These are phyloP conservation scores for Nephrotoma flavescens DNA, from an alignment of 2,888 invertebrate genomes.

Conservation along the genomic window DNA sequence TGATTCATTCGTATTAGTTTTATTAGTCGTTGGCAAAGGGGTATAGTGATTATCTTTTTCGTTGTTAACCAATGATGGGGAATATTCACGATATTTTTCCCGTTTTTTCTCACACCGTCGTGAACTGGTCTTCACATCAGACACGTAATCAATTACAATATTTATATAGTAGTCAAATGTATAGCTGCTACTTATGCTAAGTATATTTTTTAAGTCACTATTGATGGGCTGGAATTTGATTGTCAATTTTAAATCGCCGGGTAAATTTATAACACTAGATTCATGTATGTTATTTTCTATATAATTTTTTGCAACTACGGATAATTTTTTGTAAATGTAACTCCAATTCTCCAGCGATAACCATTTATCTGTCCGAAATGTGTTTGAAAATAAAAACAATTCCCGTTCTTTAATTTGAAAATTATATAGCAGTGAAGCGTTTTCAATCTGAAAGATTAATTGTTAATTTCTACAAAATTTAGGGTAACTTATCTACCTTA, in stretches of 20 bases:
- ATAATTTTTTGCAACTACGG: not conserved
- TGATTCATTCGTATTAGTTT: not conserved
- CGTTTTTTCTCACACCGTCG: not conserved
- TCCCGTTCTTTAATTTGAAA: not conserved
- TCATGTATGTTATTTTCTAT: not conserved
- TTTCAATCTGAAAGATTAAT: not conserved
- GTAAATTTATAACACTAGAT: not conserved
- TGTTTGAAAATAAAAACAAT: not conserved
- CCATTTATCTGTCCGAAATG: slow-evolving; percentile 10
- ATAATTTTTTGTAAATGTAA: slow-evolving; percentile 10
- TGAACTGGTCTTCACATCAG: not conserved
- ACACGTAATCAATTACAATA: not conserved
- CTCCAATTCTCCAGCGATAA: slow-evolving; percentile 11
- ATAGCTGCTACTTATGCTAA: not conserved
- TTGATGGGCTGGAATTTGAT: not conserved
- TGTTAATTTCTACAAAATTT: not conserved
- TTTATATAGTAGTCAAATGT: not conserved
- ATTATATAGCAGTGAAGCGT: not conserved
- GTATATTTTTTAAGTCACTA: not conserved
- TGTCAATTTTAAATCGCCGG: not conserved
- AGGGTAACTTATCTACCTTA: not conserved
- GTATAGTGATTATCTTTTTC: not conserved
- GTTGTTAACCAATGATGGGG: not conserved
- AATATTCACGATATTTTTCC: not conserved
- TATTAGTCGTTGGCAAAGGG: not conserved